Evolutionary conservation across 2,113 vertebrate species (phyloP).

Genomic region (Zosterops borbonicus): DNA sequence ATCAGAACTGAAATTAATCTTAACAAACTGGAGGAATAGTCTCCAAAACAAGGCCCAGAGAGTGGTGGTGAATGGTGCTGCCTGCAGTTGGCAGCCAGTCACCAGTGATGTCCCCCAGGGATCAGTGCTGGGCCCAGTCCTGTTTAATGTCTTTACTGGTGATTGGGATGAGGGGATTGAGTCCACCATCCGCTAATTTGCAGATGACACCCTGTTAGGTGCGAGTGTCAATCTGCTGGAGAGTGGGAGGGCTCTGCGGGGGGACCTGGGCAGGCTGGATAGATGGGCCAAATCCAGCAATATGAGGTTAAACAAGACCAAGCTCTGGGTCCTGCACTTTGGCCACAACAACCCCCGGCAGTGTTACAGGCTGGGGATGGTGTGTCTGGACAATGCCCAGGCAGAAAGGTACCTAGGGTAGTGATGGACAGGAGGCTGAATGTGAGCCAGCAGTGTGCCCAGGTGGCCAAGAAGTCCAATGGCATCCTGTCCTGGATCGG

Average conservation of each 20-base stretch:
- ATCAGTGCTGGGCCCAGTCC: neutral
- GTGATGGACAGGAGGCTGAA: neutral
- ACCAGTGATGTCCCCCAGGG: neutral
- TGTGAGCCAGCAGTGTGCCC: neutral
- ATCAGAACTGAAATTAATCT: neutral
- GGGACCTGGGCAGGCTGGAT: neutral
- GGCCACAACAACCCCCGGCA: neutral
- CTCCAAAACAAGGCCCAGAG: neutral
- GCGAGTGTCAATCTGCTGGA: neutral
- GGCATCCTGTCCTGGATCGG: neutral
- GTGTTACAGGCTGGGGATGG: neutral
- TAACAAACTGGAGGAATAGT: neutral
- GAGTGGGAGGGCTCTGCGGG: neutral
- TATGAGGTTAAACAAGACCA: neutral
- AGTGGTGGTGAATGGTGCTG: neutral
- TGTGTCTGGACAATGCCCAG: neutral
- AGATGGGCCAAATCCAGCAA: rapidly evolving
- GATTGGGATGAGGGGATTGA: neutral
- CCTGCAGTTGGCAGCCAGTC: neutral
- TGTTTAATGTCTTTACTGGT: neutral
- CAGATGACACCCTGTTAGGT: neutral
- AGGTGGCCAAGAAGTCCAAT: neutral
- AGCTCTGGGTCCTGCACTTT: neutral
- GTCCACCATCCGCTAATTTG: neutral
- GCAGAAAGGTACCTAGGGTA: neutral